phyloP scores from a whole-genome alignment of 2,113 vertebrate genomes.

The Podocnemis expansa region DNA sequence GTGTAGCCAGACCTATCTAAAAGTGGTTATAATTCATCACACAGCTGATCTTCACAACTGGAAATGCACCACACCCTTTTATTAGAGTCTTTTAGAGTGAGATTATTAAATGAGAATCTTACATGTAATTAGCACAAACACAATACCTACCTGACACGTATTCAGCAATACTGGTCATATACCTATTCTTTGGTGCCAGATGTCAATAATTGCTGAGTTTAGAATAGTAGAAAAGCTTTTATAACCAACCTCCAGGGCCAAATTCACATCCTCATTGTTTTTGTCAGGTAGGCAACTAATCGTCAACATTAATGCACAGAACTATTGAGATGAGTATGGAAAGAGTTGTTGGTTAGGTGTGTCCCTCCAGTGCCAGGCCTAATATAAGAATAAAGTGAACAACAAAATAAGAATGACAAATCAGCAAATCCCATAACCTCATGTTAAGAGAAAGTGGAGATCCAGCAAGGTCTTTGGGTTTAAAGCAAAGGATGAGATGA shows the following conservation, averaged over 20 bases:
- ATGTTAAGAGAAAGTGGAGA: background rate
- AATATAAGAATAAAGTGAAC: rapidly evolving
- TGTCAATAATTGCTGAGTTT: slow-evolving; percentile 29
- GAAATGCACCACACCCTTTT: background rate
- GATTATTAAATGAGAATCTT: slow-evolving; percentile 12
- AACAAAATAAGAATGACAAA: background rate
- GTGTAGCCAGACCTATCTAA: background rate
- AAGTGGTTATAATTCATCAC: background rate
- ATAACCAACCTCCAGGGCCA: background rate
- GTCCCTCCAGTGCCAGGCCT: background rate
- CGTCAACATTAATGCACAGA: background rate
- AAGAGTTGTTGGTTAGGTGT: background rate
- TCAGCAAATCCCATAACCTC: rapidly evolving
- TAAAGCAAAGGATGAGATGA: background rate
- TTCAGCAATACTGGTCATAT: background rate
- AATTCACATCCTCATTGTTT: background rate
- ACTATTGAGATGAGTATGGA: background rate
- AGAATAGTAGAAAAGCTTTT: slow-evolving; percentile 37
- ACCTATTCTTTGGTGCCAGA: slow-evolving; percentile 4
- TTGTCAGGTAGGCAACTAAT: background rate
- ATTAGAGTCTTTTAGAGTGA: background rate
- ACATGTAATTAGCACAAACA: background rate
- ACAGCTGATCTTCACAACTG: background rate
- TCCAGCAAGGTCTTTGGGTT: background rate
- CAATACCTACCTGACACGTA: background rate